A percentile compares a stretch with the other conserved stretches of the same genome.
Evolutionary conservation across 2,113 vertebrate species (phyloP).

Genomic region (Pungitius pungitius): DNA sequence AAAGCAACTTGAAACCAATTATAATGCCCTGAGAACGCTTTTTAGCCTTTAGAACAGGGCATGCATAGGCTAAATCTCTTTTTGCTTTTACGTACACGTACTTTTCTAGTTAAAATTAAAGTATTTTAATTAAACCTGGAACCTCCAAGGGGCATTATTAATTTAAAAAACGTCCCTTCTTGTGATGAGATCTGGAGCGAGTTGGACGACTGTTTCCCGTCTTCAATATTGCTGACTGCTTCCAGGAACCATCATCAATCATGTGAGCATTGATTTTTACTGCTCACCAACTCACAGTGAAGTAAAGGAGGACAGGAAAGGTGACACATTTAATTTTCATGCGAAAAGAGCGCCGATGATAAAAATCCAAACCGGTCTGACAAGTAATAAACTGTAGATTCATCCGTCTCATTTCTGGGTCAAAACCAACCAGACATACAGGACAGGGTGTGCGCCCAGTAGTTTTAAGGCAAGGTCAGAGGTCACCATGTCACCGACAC

Average conservation of each 20-base stretch:
- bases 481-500: slow-evolving; percentile 35
- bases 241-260: slow-evolving; percentile 3
- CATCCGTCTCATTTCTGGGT: slow-evolving; percentile 26
- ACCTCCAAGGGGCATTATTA: neutral
- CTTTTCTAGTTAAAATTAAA: slow-evolving; percentile 22
- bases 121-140: slow-evolving; percentile 31
- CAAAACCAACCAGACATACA: slow-evolving; percentile 23
- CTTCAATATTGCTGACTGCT: slow-evolving; percentile 3
- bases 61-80: slow-evolving; percentile 1
- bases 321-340: neutral
- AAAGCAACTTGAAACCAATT: slow-evolving; percentile 45
- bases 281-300: slow-evolving; percentile 31
- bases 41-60: slow-evolving; percentile 33
- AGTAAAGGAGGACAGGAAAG: slow-evolving; percentile 12
- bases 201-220: neutral
- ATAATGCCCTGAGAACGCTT: slow-evolving; percentile 36
- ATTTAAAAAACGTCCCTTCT: neutral
- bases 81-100: neutral
- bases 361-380: neutral
- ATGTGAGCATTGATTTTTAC: slow-evolving; percentile 37
- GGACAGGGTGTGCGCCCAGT: neutral
- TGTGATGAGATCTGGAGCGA: neutral
- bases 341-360: neutral
- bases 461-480: slow-evolving; percentile 34
- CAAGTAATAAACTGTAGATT: slow-evolving; percentile 17